Evolutionary conservation across 2,113 vertebrate species (phyloP).

Genomic region (Gracilinanus agilis): DNA sequence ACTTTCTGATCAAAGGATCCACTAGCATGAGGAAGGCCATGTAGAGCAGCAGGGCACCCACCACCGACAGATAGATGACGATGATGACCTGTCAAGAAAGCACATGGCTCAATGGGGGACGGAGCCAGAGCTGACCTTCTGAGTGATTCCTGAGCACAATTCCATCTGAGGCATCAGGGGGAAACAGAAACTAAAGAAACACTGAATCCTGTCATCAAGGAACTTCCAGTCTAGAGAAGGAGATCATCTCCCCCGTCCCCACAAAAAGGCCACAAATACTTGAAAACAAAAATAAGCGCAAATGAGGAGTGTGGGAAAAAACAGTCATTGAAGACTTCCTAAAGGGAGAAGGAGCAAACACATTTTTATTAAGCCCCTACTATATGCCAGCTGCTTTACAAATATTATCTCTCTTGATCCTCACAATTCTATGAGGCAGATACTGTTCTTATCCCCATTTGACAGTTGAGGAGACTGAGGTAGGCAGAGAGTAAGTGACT

Average conservation of each 20-base stretch:
- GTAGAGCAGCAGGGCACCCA: constrained; percentile 94
- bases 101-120: neutral
- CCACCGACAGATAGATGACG: constrained; percentile 95
- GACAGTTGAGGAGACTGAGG: neutral
- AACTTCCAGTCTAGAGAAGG: neutral
- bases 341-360: neutral
- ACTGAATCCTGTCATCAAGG: neutral
- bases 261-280: neutral
- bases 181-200: neutral
- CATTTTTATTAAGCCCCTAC: neutral
- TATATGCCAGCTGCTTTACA: neutral
- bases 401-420: neutral
- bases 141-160: no score
- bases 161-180: neutral
- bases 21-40: constrained; percentile 97
- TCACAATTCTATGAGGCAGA: neutral
- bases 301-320: neutral
- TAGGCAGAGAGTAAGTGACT: neutral
- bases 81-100: constrained; percentile 89
- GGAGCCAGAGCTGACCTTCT: accelerated
- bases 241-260: neutral
- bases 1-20: constrained; percentile 96
- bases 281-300: neutral
- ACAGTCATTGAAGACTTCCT: neutral
- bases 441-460: neutral